Conservation (phyloP, 2,113 vertebrate species). For the Hystrix cristata region DNA sequence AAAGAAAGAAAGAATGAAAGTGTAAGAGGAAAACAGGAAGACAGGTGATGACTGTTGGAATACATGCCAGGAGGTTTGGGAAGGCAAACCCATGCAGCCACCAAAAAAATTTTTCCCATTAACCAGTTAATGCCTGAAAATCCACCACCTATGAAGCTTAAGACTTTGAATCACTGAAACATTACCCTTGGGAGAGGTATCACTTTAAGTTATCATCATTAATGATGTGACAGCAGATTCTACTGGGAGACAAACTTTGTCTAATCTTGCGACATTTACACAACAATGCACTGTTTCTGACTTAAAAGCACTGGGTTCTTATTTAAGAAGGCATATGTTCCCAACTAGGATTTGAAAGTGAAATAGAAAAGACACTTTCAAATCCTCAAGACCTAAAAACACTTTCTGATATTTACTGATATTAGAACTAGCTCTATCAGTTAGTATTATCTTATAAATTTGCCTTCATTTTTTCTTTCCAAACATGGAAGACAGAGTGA, state of each 20-base stretch:
- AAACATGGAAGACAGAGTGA: background rate
- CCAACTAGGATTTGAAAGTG: background rate
- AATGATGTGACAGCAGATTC: background rate
- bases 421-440: background rate
- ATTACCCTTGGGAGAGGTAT: background rate
- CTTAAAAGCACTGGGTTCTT: background rate
- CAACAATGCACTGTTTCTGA: background rate
- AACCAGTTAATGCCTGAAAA: background rate
- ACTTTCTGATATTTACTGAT: background rate
- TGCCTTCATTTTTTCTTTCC: background rate
- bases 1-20: background rate
- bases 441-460: background rate
- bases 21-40: constrained; percentile 38
- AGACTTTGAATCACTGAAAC: constrained; percentile 7
- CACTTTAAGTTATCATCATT: background rate
- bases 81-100: constrained; percentile 4
- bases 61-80: background rate
- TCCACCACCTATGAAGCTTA: background rate
- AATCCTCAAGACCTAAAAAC: background rate
- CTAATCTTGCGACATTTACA: background rate
- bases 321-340: background rate
- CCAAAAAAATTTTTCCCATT: background rate
- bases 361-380: background rate
- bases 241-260: background rate
- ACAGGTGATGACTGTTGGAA: background rate